Evolutionary conservation across 2,113 vertebrate genomes (phyloP), one percentile per base, ranked within the genome.

Genomic region (Thunnus maccoyii): DNA sequence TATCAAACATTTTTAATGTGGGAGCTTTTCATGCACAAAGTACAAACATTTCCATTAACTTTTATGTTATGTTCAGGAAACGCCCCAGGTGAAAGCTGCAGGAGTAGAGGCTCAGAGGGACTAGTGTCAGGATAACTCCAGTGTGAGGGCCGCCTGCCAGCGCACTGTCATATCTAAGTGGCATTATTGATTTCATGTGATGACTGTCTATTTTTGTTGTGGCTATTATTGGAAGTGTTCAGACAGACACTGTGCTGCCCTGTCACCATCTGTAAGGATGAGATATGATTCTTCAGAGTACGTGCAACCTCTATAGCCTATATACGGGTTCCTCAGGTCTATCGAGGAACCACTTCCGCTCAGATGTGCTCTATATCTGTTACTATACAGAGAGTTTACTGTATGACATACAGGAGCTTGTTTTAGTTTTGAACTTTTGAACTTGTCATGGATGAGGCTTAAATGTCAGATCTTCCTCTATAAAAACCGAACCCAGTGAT

Each of bases 141-240:
- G 72, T 70, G 73, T 58, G 61, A 62, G 41, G 25, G 22, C 16
- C 2, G 18, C 72, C 78, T 20, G 82, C 78, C 81, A 92, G 48
- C 48, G 54, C 54, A 68, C 82, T 63, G 69, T 92, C 88, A 84
- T 85, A 82, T 93, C 83, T 82, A 91, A 94, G 83, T 93, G 89
- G 70, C 70, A 88, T 93, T 92, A 92, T 91, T 87, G 84, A 93
- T 93, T 94, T 93, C 91, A 94, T 91, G 87, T 90, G 88, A 87
- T 80, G 86, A 69, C 71, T 18, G 71, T 68, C 85, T 95, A 93
- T 94, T 94, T 94, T 92, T 86, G 92, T 80, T 57, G 65, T 58
- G 68, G 48, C 88, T 93, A 93, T 93, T 88, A 88, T 86, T 88
- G 81, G 89, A 89, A 65, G 81, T 82, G 82, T 84, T 85, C 72